Base-by-base conservation (phyloP, 2,888 invertebrate genomes). In the Andrena hattorfiana region DNA sequence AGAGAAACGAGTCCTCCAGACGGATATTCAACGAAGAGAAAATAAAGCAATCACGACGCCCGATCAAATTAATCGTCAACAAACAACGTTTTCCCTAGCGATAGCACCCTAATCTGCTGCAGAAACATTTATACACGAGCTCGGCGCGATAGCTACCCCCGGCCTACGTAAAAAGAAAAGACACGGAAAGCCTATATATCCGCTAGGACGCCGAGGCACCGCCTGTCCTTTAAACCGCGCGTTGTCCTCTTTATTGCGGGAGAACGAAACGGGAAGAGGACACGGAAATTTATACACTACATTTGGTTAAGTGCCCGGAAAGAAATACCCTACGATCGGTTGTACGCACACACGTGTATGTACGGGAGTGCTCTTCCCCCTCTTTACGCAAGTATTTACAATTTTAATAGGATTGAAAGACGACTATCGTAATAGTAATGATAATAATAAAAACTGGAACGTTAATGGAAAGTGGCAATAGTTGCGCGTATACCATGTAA, bases 391-490 rank as follows among this genome's bases (percentile, higher is more conserved):
- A 84, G 69, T 85, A 83, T 66, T 87, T 88, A 89, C 89, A 89
- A 87, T 88, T 87, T 23, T 73, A 8, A n/a, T 70, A 82, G 63
- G 69, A 84, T 70, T 81, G 78, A 83, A 86, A 82, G 78, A 82
- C 74, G 81, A 77, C 84, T 83, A 89, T 70, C 7, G n/a, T 74
- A 71, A 70, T 69, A 59, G 63, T 63, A 54, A 64, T 72, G 56
- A 81, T 60, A 70, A 63, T 74, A 60, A 85, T 86, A 81, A 87
- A 86, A 88, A 86, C 76, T 86, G 87, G 83, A 87, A 90, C 85
- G 85, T 90, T 89, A 89, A 88, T 90, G 87, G 85, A 90, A 89
- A 91, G 81, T 89, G 85, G 82, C 80, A 81, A 89, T 86, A 81
- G 66, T 67, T 79, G 72, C 76, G 64, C 54, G 69, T 81, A 85